Base-by-base conservation (phyloP, 2,888 invertebrate species). In the Eurytoma californica region DNA sequence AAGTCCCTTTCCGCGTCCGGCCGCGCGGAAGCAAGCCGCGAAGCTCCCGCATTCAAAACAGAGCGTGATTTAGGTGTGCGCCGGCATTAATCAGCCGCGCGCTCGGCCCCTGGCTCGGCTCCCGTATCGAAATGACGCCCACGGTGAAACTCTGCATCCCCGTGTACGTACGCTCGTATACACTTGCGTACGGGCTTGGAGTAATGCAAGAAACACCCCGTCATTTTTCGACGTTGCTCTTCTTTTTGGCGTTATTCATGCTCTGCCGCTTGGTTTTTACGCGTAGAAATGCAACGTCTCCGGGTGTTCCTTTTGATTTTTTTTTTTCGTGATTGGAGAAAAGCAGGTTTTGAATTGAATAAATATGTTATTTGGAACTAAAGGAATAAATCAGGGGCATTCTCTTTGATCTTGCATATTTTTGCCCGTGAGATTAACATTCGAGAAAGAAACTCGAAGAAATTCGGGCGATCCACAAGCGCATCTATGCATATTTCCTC, bases 141-240 rank as follows among this genome's bases (percentile, higher is more conserved):
- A 39, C 39, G 39, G 39, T 7, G 39, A 4, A 7, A 39, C 7
- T 39, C 39, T 39, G 7, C 24, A 0, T 7, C 39, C 4, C 39
- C 39, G 39, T 3, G 39, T 39, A 4, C 7, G 7, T 4, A 39
- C 39, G 39, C 7, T 39, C 0, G 7, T 7, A 3, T 4, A n/a
- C 53, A n/a, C 14, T 49, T 9, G 16, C n/a, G 57, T n/a, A n/a
- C n/a, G 2, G 12, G 63, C 14, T 47, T 20, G 57, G n/a, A 1
- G 24, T 24, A 24, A 3, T 5, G 65, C 2, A 18, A 47, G 20
- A 49, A 47, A 51, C 28, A 49, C 18, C 18, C 55, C 16, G 3
- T 53, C 67, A 53, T 53, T 68, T 68, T 89, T 87, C 86, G 87
- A 85, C 83, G 84, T 85, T 87, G 86, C 86, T 88, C 87, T 88